A percentile compares a stretch with the other conserved stretches of the same genome.
Evolutionary conservation across 2,113 vertebrate genomes (phyloP).

Genomic region (Ctenomys sociabilis): DNA sequence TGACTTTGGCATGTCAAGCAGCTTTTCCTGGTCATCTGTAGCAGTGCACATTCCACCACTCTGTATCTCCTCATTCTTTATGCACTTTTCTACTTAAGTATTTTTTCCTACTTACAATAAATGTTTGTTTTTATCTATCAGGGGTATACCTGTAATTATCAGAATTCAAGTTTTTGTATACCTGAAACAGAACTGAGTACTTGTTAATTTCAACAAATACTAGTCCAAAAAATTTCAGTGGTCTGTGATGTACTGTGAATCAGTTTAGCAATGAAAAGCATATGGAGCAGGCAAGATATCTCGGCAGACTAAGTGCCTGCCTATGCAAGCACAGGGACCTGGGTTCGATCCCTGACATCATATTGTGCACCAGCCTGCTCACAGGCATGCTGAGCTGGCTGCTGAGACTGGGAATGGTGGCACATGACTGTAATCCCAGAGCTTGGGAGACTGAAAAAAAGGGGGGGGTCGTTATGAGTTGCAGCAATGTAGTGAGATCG

Average conservation of each 20-base stretch:
- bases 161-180: neutral
- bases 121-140: neutral
- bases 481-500: too few species aligned
- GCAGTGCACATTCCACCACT: neutral
- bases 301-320: too few species aligned
- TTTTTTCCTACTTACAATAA: neutral
- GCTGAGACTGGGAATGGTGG: too few species aligned
- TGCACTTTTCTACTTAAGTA: neutral
- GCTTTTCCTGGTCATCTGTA: neutral
- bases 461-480: too few species aligned
- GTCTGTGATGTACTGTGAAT: neutral
- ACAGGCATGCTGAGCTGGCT: too few species aligned
- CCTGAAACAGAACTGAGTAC: neutral
- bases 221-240: neutral
- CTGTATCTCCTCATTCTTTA: neutral
- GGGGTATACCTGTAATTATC: neutral
- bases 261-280: neutral
- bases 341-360: too few species aligned
- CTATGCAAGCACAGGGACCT: too few species aligned
- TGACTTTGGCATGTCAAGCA: neutral
- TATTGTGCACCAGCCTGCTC: too few species aligned
- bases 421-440: too few species aligned
- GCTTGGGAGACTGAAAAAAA: neutral
- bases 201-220: neutral
- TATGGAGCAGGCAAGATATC: too few species aligned